phyloP scores from a whole-genome alignment of 1,140 invertebrate genomes.

The Habropoda laboriosa region DNA sequence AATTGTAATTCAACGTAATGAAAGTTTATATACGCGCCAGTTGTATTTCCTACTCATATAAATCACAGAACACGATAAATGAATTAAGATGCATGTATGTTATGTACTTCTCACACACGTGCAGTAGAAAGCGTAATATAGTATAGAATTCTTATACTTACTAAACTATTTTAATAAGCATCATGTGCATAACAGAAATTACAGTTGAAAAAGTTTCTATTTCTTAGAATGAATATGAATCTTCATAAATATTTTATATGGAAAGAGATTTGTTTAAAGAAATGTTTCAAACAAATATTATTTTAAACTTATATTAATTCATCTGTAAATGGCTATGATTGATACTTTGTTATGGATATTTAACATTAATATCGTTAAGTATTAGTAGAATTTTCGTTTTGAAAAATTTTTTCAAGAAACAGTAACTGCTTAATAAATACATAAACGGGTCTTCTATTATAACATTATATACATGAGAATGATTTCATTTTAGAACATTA shows the following conservation, averaged over 20 bases:
- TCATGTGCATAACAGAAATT: background rate
- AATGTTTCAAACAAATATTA: background rate
- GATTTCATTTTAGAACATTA: constrained; percentile 11
- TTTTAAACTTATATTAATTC: background rate
- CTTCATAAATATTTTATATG: background rate
- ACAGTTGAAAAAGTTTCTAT: too few relatives aligned
- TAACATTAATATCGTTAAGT: background rate
- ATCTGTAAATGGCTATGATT: background rate
- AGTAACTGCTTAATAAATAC: constrained; percentile 12
- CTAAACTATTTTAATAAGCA: background rate
- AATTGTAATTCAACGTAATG: background rate
- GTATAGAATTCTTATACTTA: too few relatives aligned
- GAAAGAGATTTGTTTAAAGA: background rate
- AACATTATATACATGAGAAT: constrained; percentile 12
- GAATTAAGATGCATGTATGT: too few relatives aligned
- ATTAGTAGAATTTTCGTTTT: background rate
- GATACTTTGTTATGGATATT: background rate
- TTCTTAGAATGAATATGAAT: too few relatives aligned
- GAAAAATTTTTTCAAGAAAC: background rate
- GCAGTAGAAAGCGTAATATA: background rate
- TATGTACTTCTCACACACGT: background rate
- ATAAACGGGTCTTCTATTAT: background rate
- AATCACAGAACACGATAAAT: background rate
- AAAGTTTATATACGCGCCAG: background rate
- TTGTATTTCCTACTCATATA: background rate